Evolutionary conservation across 2,113 vertebrate genomes (phyloP), one percentile per base, ranked within the genome.

Genomic region (Speoplatyrhinus poulsoni): DNA sequence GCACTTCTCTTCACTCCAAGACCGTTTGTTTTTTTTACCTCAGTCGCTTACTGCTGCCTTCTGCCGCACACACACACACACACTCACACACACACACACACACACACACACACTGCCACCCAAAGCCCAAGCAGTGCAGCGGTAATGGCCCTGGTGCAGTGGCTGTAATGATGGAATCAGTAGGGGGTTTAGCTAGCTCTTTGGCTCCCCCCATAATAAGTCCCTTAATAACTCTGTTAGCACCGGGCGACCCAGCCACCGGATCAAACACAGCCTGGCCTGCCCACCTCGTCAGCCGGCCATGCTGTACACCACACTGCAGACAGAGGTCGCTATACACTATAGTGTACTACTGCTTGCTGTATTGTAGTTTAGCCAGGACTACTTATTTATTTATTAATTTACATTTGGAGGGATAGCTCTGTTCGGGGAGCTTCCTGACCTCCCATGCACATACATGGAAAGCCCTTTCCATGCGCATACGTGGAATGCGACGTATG

Each of bases 191-290:
- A 84, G 81, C 72, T 84, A 76, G 62, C 80, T 86, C 82, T 83
- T 74, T 78, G 82, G 82, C 85, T 85, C 79, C 68, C 9, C 73
- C 65, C 84, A 26, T 91, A 92, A 92, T 91, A 91, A 89, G 85
- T 88, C 86, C 81, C 82, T 79, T 92, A 88, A 91, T 91, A 90
- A 87, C 85, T 89, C 80, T 82, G 88, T 87, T 90, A 89, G 85
- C 88, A 85, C 90, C 86, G 70, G 68, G 82, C 74, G 79, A 80
- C 84, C 87, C 86, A 58, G 81, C 77, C 62, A 71, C 64, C 79
- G 67, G 85, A 87, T 91, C 85, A 91, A 87, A 86, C 65, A 41
- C 82, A 74, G 71, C 74, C 78, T 71, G 69, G 56, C 69, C 59
- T 80, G 75, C 10, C 55, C 1, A 12, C 50, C 19, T 10, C 12